Evolutionary conservation across 2,888 invertebrate genomes (phyloP), one percentile per base, ranked within the genome.

Genomic region (Eupithecia insigniata): DNA sequence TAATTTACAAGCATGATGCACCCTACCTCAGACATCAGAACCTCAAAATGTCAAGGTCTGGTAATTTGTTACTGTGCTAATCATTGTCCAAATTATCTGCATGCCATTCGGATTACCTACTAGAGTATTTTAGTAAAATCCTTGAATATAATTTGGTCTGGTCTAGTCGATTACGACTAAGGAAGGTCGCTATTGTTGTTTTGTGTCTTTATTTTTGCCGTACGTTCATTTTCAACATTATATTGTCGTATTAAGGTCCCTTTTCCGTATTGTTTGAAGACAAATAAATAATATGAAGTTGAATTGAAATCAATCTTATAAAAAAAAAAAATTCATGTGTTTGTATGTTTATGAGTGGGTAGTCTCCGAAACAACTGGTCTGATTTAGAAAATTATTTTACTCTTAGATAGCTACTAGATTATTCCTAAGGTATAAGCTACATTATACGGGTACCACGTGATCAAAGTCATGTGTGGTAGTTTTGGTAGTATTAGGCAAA

Each of bases 151-250:
- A 51, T 51, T 51, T 10, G 22, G 46, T 51, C 22, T 51, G 46
- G n/a, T 22, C 22, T 51, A 51, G 46, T 22, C n/a, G 46, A 51
- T 51, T 51, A 51, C 22, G 46, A 10, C 46, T 22, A 22, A 51
- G 46, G 46, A 51, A 51, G 46, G 46, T 46, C 46, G 46, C n/a
- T 46, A n/a, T n/a, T 46, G n/a, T 51, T 51, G 46, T 22, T 51
- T 51, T 51, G 22, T 51, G n/a, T 10, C 2, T 51, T 51, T 16
- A 10, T n/a, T n/a, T 51, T 22, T n/a, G 46, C 18, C n/a, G 8
- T 8, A 46, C n/a, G 46, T 46, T 46, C n/a, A 46, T 46, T 46
- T 46, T 46, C 2, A 46, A 51, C 22, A 22, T 22, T 18, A 43
- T 3, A n/a, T 51, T 22, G 46, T 22, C 3, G 46, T 10, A 22